Evolutionary conservation across 53 echinoderm and acorn worm species (phyloP), one percentile per base, ranked within the genome.

Genomic region (Crossaster papposus): DNA sequence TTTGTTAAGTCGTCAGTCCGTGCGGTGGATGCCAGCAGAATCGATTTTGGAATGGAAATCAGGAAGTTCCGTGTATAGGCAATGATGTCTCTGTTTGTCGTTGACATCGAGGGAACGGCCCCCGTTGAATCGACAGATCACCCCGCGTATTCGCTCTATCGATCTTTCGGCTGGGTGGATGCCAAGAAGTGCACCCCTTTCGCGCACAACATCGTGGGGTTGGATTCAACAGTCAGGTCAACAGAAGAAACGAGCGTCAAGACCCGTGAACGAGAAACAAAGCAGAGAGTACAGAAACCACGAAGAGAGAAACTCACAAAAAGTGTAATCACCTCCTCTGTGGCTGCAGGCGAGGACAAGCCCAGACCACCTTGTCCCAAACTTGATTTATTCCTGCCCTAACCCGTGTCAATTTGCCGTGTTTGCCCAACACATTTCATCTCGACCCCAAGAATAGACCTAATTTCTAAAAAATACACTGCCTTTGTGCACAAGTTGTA

Each of bases 341-440:
- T 5, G 4, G 51, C 50, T 35, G 2, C n/a, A 24, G 51, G 79
- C 52, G 20, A 32, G 54, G 32, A 26, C 31, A 36, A 38, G 83
- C 31, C 85, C 72, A 74, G 33, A 18, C 73, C 52, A 26, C 50
- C 85, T 22, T 72, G 53, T n/a, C 1, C 54, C 87, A 75, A 63
- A 55, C 76, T 87, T 87, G 87, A 87, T 87, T 87, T 87, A 87
- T 87, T 76, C 87, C 36, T 62, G 12, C 77, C 24, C 35, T 76
- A 87, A 87, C 87, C 55, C 77, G 4, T n/a, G 87, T 76, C 87
- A 87, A 87, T 87, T 87, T 87, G 37, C 58, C 74, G 36, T 87
- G 87, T 87, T 87, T 87, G 87, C 64, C 87, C 87, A 87, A 87
- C 87, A 87, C 87, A 87, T 87, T 87, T 87, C 55, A 87, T 87